Base-by-base conservation (phyloP, 2,888 invertebrate genomes). In the Strigamia crassipes region DNA sequence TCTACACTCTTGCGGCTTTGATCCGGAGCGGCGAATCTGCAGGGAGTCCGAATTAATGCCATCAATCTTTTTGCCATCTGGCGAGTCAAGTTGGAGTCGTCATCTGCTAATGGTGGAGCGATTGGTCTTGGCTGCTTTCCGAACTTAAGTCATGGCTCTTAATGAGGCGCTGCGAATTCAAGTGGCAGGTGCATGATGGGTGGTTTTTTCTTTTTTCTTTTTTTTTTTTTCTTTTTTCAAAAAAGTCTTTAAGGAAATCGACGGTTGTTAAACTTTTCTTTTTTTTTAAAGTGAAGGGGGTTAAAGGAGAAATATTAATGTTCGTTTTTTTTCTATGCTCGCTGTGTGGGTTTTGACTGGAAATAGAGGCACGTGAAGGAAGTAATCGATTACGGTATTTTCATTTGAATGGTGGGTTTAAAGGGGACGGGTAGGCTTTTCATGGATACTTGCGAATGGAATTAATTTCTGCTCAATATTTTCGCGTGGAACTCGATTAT, bases 51-150 rank as follows among this genome's bases (percentile, higher is more conserved):
- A 66, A 66, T 66, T 66, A 66, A 66, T 66, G 66, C 66, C 66
- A 66, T 66, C 66, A 66, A 66, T 66, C 66, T 66, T 66, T 66
- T 66, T 66, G 31, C 66, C 66, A 66, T 66, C 66, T 66, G 66
- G 66, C 66, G 66, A 66, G 61, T 61, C 23, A 23, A 61, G 61
- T 61, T n/a, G 34, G 61, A 61, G 66, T 66, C 66, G 66, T 66
- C 66, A 23, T 66, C 27, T 66, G 66, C 27, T 66, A 66, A 66
- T 66, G 66, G 66, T 66, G 66, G 27, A 27, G 66, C 66, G 66
- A 66, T 66, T 66, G 66, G 66, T 66, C 66, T 66, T 66, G 66
- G 66, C 66, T 66, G 66, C 66, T 66, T 66, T 66, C 66, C 27
- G 27, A 27, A 66, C 13, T 66, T 66, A 66, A 66, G 66, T 66